Base-by-base conservation (phyloP, 2,797 vertebrate species). In the Hozukius guyotensis region DNA sequence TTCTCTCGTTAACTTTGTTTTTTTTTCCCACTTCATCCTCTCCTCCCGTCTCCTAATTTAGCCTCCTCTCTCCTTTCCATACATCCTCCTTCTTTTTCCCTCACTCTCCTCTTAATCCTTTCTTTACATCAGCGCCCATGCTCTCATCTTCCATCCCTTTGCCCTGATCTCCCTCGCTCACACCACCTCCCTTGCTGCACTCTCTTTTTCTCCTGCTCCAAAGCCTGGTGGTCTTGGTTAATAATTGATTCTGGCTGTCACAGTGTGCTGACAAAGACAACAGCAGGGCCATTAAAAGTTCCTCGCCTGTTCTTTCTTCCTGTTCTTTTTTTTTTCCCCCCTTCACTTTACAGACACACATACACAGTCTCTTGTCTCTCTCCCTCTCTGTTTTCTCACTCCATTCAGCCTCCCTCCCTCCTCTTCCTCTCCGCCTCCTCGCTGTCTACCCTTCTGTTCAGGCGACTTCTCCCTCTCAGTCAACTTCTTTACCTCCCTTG, bases 231-330 rank as follows among this genome's bases (percentile, higher is more conserved):
- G 85, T 90, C 81, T 77, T 88, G 80, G 62, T 93, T 91, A 94
- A 93, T 93, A 92, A 92, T 92, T 94, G 92, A 93, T 90, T 90
- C 88, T 70, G 81, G 77, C 90, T 93, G 89, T 91, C 90, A 93
- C 89, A 87, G 82, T 86, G 86, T 91, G 90, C 89, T 93, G 91
- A 92, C 89, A 89, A 92, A 92, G 89, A 93, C 92, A 93, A 93
- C 88, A 93, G 88, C 83, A 81, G 86, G 89, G 82, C 91, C 88
- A 92, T 92, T 92, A 92, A 93, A 91, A 90, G 83, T 87, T 89
- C 77, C 81, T 89, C 20, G 83, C 87, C 82, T 74, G 65, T 84
- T 88, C 80, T 83, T 83, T 89, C 88, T 89, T 85, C 79, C 76
- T 82, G 70, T 73, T 83, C 67, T 71, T 55, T 25, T 18, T 27